Base-by-base conservation (phyloP, 2,113 vertebrate species). In the Nasalis larvatus region DNA sequence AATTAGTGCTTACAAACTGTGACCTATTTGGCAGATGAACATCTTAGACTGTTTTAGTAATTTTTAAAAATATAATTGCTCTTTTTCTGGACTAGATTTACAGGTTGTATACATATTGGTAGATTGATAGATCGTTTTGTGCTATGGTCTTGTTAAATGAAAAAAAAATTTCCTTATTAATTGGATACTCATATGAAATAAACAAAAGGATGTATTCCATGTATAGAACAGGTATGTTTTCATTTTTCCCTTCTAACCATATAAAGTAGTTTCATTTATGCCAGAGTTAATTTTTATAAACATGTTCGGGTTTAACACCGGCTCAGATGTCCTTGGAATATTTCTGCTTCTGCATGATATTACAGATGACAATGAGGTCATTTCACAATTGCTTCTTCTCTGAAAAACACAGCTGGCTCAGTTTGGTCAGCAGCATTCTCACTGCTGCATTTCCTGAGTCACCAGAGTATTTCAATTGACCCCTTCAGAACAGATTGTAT, bases 331-430 rank as follows among this genome's bases (percentile, higher is more conserved):
- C 92, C 80, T 96, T 87, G 90, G 68, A 94, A 71, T 23, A 85
- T 80, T 87, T 97, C 49, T 89, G 63, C 80, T 83, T 94, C 71
- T 95, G 49, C 6, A 54, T 1, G 13, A 89, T 74, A 35, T 68
- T 96, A 17, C 8, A 90, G 95, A 97, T 30, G 84, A 96, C 89
- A 96, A 49, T 60, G 95, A 96, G 94, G 97, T 97, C 95, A 92
- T 42, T 90, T 91, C 80, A 89, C 96, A 93, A 96, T 91, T 87
- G 58, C 80, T 96, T 85, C 56, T 76, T 88, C 95, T 97, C 87
- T 95, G 84, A 84, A 96, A 89, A 91, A 76, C 92, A 92, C 94
- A 97, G 96, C 95, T 97, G 97, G 83, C 60, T 96, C 63, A 40
- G 30, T 93, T 80, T 96, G 87, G 94, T 90, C 76, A 95, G 87